Base-by-base conservation (phyloP, 30 jellyfish, hydroid and myxozoan species). In the Mastigias papua region DNA sequence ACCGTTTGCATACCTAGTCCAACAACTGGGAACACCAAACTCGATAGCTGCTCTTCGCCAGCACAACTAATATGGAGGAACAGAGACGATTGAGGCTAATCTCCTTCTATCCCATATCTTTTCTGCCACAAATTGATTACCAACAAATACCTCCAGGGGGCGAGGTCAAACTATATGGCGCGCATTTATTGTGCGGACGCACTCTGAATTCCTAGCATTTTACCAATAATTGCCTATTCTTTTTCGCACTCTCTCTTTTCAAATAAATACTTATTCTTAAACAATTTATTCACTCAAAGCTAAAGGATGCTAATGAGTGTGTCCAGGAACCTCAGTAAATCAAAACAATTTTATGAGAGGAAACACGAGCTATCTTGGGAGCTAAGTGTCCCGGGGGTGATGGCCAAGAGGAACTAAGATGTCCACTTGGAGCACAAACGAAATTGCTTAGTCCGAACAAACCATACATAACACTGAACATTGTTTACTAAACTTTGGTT, bases 131-230 rank as follows among this genome's bases (percentile, higher is more conserved):
- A 51, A 77, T 58, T 62, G 16, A 51, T 16, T 19, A 65, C 69
- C 81, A 61, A 80, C 81, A 80, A 80, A 35, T 81, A 80, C 30
- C 78, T 25, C 42, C 74, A 33, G 90, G 90, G 90, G 90, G 90
- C 90, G 90, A 78, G 90, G 74, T 77, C 76, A 73, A 21, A 23
- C 57, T 73, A 66, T 22, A 66, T 37, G 81, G 90, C 80, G 90
- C 90, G 81, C 90, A n/a, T 80, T 80, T 80, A 62, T 64, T 80
- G 19, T 33, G 26, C 62, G 42, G 48, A 58, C 88, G 90, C 70
- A 58, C 62, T 80, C 69, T 80, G 69, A 65, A 80, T 80, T 20
- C 69, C 33, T 31, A 48, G 62, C 69, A 80, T 63, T 80, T 63
- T 19, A 19, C 69, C 71, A 58, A 64, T 72, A 63, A 63, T 22